Evolutionary conservation across 1,140 invertebrate genomes (phyloP).

Genomic region (Phenacoccus solenopsis): DNA sequence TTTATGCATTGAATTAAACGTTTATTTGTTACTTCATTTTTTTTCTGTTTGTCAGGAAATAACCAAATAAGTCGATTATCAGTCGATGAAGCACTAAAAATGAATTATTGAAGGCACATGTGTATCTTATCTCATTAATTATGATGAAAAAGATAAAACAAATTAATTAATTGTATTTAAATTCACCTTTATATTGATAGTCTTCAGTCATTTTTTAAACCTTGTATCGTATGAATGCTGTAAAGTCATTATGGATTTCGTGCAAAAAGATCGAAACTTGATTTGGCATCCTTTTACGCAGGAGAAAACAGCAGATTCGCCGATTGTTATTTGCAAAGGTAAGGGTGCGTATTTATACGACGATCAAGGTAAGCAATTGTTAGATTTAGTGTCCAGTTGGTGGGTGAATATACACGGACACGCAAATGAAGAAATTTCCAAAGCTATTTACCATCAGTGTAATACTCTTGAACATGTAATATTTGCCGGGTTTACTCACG

Average conservation of each 20-base stretch:
- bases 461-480: constrained; percentile 23
- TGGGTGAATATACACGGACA: constrained; percentile 24
- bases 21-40: no score
- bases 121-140: no score
- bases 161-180: no score
- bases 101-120: no score
- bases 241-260: neutral
- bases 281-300: constrained; percentile 25
- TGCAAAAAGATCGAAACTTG: neutral
- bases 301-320: neutral
- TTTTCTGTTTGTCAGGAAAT: no score
- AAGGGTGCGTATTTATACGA: constrained; percentile 19
- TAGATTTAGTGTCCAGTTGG: constrained; percentile 24
- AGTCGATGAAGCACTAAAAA: no score
- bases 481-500: constrained; percentile 24
- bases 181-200: no score
- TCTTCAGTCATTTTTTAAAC: no score
- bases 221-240: no score
- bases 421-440: constrained; percentile 18
- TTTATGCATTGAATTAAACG: no score
- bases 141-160: no score
- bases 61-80: no score
- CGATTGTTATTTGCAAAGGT: neutral
- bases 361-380: constrained; percentile 7
- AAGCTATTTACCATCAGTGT: constrained; percentile 21